A percentile compares a stretch with the other conserved stretches of the same genome.
These are phyloP conservation scores for Pseudomyrmex pallidus DNA, from an alignment of 1,140 invertebrate species.

Conservation along the genomic window DNA sequence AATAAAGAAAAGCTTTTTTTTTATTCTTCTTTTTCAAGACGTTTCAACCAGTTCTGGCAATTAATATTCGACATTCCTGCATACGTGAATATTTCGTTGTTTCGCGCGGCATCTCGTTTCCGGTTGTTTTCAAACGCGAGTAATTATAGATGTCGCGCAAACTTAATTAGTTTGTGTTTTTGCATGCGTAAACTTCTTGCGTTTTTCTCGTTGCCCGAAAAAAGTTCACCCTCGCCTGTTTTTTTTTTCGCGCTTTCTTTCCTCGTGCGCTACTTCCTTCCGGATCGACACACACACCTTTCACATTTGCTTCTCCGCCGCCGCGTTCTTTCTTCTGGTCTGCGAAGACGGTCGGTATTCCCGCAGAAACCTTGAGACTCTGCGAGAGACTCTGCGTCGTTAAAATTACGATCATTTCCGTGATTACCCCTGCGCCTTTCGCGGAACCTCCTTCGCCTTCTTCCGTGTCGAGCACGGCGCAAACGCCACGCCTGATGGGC, in stretches of 20 bases:
- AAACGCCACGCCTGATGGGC: constrained; percentile 35
- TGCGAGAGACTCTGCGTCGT: constrained; percentile 51
- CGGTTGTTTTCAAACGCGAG: neutral
- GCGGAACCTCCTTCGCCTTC: constrained; percentile 39
- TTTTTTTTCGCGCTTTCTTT: constrained; percentile 22
- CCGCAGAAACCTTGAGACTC: constrained; percentile 34
- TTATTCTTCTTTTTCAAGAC: neutral
- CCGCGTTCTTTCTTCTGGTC: constrained; percentile 30
- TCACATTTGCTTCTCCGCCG: neutral
- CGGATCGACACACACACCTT: neutral
- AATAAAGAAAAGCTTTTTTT: constrained; percentile 12
- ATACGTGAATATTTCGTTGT: constrained; percentile 40
- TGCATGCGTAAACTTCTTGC: neutral
- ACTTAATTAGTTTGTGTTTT: constrained; percentile 74
- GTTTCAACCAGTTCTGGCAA: constrained; percentile 23
- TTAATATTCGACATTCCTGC: constrained; percentile 59
- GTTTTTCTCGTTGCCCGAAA: neutral
- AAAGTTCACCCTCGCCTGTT: neutral
- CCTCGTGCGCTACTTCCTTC: neutral
- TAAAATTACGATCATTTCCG: constrained; percentile 68
- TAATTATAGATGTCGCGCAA: constrained; percentile 73
- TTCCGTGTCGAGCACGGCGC: neutral
- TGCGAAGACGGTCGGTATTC: constrained; percentile 26
- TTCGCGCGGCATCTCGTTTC: neutral
- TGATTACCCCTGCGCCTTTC: constrained; percentile 60